phyloP scores from a whole-genome alignment of 2,113 vertebrate genomes.

The Spheniscus mendiculus region DNA sequence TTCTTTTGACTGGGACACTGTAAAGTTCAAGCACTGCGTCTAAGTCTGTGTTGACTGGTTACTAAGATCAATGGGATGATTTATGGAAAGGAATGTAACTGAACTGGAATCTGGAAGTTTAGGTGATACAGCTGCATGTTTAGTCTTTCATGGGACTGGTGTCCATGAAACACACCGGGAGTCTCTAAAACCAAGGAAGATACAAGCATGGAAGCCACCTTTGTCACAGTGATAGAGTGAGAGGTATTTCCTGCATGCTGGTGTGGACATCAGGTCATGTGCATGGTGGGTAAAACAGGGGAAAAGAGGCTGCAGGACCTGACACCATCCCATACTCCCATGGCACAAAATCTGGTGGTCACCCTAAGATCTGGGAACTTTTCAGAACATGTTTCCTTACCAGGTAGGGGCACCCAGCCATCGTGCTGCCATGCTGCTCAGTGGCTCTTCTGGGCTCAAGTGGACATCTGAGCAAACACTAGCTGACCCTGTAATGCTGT shows the following conservation, averaged over 20 bases:
- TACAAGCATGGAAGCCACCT: background rate
- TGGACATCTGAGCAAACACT: background rate
- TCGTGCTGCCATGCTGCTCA: background rate
- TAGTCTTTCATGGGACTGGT: background rate
- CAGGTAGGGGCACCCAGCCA: background rate
- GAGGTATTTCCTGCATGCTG: background rate
- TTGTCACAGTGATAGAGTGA: background rate
- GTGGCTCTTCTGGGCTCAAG: background rate
- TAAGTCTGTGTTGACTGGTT: background rate
- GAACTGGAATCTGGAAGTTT: background rate
- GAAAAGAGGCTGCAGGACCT: background rate
- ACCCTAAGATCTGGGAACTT: background rate
- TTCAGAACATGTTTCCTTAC: background rate
- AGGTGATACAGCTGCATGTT: background rate
- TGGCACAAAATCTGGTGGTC: background rate
- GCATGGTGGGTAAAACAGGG: background rate
- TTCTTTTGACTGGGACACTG: background rate
- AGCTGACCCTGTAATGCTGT: background rate
- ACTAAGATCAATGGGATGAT: background rate
- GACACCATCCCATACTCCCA: accelerated
- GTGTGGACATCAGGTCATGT: too few species aligned
- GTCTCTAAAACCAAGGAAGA: background rate
- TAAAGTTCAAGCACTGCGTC: background rate
- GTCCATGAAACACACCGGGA: background rate
- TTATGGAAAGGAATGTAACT: background rate